Evolutionary conservation across 2,113 vertebrate genomes (phyloP).

Genomic region (Calyptomena viridis): DNA sequence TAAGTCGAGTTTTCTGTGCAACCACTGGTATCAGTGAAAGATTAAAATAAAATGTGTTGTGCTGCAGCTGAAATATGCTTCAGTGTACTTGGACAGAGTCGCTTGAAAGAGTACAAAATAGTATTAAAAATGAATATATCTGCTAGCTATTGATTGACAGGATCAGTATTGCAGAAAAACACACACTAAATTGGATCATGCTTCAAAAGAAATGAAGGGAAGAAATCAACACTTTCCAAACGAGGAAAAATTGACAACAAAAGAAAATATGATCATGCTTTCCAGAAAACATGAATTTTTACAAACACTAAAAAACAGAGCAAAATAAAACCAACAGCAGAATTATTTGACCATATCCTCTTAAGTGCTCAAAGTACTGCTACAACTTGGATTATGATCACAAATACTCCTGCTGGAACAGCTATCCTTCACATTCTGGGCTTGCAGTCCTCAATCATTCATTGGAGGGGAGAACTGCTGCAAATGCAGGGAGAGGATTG

Average conservation of each 20-base stretch:
- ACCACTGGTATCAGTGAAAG: background rate
- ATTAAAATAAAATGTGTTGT: background rate
- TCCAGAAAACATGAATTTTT: background rate
- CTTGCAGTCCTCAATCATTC: background rate
- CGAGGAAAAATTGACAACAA: background rate
- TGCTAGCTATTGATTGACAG: background rate
- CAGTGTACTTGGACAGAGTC: background rate
- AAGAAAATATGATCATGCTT: background rate
- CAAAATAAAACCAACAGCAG: background rate
- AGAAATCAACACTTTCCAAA: background rate
- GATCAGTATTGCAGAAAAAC: background rate
- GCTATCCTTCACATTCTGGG: constrained; percentile 22
- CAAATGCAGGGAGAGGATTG: background rate
- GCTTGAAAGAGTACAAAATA: background rate
- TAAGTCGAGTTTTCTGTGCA: background rate
- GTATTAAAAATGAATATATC: background rate
- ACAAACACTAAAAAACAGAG: background rate
- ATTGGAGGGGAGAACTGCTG: background rate
- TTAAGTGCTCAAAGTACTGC: background rate
- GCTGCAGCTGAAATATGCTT: background rate
- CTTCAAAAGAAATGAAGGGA: background rate
- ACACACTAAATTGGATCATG: background rate
- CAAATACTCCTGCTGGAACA: background rate
- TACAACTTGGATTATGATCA: background rate
- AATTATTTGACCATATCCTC: background rate